These are phyloP conservation scores for Chloroclysta siterata DNA, from an alignment of 2,888 invertebrate genomes.

Conservation along the genomic window DNA sequence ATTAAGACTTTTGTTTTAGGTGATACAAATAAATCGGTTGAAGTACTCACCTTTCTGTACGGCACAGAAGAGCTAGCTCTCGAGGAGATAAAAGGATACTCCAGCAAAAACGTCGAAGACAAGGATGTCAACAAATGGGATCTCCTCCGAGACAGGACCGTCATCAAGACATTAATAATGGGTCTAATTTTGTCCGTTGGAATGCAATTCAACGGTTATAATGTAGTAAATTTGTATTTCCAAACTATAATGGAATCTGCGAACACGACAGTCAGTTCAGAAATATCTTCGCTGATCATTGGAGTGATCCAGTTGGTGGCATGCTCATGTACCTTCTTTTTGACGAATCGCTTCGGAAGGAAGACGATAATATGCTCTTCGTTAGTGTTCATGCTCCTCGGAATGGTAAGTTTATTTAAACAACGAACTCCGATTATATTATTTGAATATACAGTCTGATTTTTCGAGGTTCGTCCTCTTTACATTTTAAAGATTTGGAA, in stretches of 20 bases:
- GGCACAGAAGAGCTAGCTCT: constrained; percentile 4
- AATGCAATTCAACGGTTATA: constrained; percentile 1
- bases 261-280: constrained; percentile 51
- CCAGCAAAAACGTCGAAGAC: neutral
- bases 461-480: too few relatives aligned
- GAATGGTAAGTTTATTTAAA: constrained; percentile 2
- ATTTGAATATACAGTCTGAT: neutral
- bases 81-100: constrained; percentile 2
- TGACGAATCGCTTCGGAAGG: constrained; percentile 5
- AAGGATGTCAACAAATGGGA: neutral
- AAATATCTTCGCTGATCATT: constrained; percentile 54
- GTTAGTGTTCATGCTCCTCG: neutral
- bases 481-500: too few relatives aligned
- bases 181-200: neutral
- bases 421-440: too few relatives aligned
- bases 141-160: neutral
- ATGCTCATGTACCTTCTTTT: constrained; percentile 31
- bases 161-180: constrained; percentile 2
- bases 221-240: constrained; percentile 1
- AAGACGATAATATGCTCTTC: constrained; percentile 4
- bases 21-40: neutral
- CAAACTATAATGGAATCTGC: constrained; percentile 49
- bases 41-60: constrained; percentile 2
- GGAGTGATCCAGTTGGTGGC: constrained; percentile 54
- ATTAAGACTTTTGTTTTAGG: neutral